Evolutionary conservation across 2,113 vertebrate species (phyloP).

Genomic region (Thermophis baileyi): DNA sequence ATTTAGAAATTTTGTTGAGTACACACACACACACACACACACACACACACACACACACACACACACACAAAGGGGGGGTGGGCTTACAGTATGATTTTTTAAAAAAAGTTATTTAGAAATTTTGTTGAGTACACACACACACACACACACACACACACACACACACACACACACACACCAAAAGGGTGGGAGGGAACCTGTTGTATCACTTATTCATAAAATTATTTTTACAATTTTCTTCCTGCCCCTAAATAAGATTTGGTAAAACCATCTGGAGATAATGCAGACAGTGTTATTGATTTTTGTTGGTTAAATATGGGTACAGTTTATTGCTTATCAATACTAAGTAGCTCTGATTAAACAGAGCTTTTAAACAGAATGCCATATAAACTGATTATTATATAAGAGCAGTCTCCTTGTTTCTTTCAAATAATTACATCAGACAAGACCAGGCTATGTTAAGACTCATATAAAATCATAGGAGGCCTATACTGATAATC

Average conservation of each 20-base stretch:
- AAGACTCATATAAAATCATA: conserved; percentile 53
- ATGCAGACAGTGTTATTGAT: neutral
- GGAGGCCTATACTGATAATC: conserved; percentile 41
- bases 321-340: neutral
- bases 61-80: too few species aligned
- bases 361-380: conserved; percentile 29
- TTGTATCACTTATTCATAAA: neutral
- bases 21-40: neutral
- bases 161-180: too few species aligned
- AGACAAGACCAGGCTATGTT: conserved; percentile 49
- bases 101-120: neutral
- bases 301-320: neutral
- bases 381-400: conserved; percentile 40
- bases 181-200: too few species aligned
- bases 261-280: neutral
- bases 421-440: conserved; percentile 63
- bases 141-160: neutral
- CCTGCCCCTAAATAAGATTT: neutral
- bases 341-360: conserved; percentile 19
- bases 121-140: neutral
- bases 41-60: neutral
- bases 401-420: conserved; percentile 17
- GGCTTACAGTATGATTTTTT: too few species aligned
- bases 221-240: accelerated
- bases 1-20: neutral